Percentiles rank a stretch among this genome's conserved stretches.
These are phyloP conservation scores for Xenus cinereus DNA, from an alignment of 2,113 vertebrate genomes.

Conservation along the genomic window DNA sequence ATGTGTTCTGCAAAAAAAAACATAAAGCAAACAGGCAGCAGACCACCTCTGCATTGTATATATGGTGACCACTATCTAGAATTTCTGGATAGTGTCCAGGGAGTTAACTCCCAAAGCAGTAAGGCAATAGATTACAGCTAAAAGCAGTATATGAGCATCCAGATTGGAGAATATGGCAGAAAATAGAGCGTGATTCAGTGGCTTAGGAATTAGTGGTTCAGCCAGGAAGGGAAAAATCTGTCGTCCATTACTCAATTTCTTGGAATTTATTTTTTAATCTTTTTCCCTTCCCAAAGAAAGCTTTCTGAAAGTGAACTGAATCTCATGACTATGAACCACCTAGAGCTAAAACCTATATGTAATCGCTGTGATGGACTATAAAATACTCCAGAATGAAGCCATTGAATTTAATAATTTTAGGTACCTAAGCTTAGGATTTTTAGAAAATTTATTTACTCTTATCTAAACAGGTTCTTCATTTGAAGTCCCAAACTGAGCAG, in stretches of 20 bases:
- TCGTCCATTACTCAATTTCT: background rate
- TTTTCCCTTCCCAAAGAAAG: background rate
- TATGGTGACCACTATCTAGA: background rate
- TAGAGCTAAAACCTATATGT: background rate
- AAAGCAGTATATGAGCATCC: background rate
- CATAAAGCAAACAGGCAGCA: background rate
- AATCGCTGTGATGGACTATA: background rate
- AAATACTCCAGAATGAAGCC: background rate
- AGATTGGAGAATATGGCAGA: background rate
- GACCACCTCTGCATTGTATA: rapidly evolving
- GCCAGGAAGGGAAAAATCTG: background rate
- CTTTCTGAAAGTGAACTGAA: background rate
- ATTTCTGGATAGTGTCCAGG: background rate
- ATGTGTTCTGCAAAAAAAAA: background rate
- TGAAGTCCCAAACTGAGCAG: background rate
- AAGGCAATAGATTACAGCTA: background rate
- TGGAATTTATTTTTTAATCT: background rate
- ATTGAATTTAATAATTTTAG: background rate
- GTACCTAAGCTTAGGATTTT: background rate
- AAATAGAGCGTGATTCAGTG: background rate
- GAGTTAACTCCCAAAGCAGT: background rate
- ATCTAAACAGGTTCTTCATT: background rate
- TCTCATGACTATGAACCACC: background rate
- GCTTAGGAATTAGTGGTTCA: background rate
- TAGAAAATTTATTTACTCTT: background rate